Conservation (phyloP, 1,140 invertebrate species). For the Drosophila ercepeae region DNA sequence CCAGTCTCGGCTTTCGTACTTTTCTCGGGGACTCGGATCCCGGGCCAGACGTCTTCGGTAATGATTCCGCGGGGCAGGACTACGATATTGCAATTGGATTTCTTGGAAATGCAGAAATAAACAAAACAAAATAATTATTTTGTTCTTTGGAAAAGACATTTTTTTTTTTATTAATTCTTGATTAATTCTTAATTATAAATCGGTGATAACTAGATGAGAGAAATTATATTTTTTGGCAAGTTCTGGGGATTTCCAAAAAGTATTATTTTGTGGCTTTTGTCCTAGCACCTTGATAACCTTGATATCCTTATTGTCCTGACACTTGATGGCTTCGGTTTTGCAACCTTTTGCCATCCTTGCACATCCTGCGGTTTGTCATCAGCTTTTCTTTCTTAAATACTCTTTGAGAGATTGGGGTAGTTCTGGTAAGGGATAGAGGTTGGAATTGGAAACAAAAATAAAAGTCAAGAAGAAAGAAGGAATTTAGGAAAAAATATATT, state of each 20-base stretch:
- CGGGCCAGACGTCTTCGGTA: not conserved
- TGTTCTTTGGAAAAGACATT: not conserved
- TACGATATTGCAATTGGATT: not conserved
- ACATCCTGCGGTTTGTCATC: not conserved
- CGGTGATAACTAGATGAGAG: not conserved
- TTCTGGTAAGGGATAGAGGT: not conserved
- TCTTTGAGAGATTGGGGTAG: not conserved
- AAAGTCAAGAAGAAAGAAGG: no score
- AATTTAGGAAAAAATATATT: no score
- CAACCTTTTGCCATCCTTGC: not conserved
- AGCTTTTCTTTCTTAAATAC: not conserved
- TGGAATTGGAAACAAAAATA: no score
- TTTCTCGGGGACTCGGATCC: not conserved
- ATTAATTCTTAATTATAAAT: not conserved
- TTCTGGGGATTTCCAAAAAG: no score
- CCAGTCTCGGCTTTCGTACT: not conserved
- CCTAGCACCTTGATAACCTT: not conserved
- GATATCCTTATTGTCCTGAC: not conserved
- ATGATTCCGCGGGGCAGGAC: not conserved
- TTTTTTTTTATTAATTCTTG: not conserved
- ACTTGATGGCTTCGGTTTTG: not conserved
- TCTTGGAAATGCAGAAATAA: not conserved
- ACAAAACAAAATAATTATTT: not conserved
- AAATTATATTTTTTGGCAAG: not conserved
- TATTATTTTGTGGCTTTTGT: no score